phyloP scores from a whole-genome alignment of 2,797 vertebrate genomes.

The Cygnus olor region DNA sequence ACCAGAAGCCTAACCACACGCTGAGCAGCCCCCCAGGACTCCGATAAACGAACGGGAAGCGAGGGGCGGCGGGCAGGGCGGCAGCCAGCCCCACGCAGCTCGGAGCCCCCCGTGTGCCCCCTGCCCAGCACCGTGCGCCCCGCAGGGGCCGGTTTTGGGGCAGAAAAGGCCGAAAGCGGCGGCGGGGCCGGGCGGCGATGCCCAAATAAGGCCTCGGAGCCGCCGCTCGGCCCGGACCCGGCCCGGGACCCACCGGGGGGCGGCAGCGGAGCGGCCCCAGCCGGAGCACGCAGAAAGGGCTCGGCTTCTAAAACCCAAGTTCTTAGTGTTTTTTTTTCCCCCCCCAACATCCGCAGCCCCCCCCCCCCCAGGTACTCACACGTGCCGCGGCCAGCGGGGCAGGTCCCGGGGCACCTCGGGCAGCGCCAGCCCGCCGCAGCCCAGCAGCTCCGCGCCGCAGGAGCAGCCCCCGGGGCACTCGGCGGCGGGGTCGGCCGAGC shows the following conservation, averaged over 20 bases:
- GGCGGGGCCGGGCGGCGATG: background rate
- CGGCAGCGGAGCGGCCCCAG: too few relatives aligned
- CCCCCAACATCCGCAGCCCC: background rate
- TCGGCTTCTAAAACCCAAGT: too few relatives aligned
- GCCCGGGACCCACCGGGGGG: too few relatives aligned
- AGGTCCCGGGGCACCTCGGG: constrained; percentile 83
- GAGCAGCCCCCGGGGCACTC: constrained; percentile 79
- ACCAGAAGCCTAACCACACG: background rate
- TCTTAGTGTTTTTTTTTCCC: too few relatives aligned
- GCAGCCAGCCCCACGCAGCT: background rate
- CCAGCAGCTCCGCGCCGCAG: constrained; percentile 84
- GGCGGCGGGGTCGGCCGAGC: background rate
- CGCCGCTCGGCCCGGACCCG: too few relatives aligned
- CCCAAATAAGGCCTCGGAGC: background rate
- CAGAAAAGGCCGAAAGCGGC: too few relatives aligned
- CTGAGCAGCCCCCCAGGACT: background rate
- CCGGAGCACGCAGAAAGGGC: too few relatives aligned
- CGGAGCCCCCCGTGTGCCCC: background rate
- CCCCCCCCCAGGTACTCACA: constrained; percentile 31
- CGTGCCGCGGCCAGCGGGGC: constrained; percentile 80
- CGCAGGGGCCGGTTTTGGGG: background rate
- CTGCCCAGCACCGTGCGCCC: background rate
- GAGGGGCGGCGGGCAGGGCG: background rate
- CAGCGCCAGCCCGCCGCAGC: constrained; percentile 86
- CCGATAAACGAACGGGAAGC: accelerated